phyloP scores from a whole-genome alignment of 2,113 vertebrate genomes.

The Parotia lawesii region DNA sequence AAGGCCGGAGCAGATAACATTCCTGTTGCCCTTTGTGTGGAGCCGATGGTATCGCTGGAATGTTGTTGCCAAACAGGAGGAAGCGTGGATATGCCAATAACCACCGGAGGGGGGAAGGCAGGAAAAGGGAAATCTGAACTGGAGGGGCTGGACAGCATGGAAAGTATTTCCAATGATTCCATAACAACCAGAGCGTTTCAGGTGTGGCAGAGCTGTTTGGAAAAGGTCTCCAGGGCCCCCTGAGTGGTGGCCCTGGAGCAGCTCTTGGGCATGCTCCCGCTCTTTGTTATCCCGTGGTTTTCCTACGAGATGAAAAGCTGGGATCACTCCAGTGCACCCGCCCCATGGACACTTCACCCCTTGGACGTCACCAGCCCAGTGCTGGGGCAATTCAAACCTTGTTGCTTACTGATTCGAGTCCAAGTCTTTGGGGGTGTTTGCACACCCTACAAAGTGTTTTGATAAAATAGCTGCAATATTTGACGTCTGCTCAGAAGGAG shows the following conservation, averaged over 20 bases:
- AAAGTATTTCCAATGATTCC: conserved; percentile 28
- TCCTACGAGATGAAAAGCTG: background rate
- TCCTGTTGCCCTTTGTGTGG: background rate
- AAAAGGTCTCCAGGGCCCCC: background rate
- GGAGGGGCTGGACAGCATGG: background rate
- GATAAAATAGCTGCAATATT: background rate
- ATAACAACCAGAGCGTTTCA: background rate
- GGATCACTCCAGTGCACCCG: too few relatives aligned
- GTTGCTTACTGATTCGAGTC: background rate
- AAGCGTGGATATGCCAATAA: background rate
- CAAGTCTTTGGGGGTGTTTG: background rate
- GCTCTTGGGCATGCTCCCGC: rapidly evolving
- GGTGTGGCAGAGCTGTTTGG: background rate
- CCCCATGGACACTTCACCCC: background rate
- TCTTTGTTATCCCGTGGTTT: background rate
- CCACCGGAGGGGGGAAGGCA: background rate
- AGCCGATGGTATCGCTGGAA: background rate
- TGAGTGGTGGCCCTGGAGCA: background rate
- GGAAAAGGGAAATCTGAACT: conserved; percentile 17
- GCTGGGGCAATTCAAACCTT: background rate
- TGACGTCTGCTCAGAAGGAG: background rate
- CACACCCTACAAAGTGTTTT: background rate
- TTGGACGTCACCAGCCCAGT: background rate
- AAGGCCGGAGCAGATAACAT: background rate
- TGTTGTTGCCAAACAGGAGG: background rate